A percentile compares a stretch with the other conserved stretches of the same genome.
phyloP scores from a whole-genome alignment of 2,888 invertebrate genomes.

The Eurytoma adleriae region DNA sequence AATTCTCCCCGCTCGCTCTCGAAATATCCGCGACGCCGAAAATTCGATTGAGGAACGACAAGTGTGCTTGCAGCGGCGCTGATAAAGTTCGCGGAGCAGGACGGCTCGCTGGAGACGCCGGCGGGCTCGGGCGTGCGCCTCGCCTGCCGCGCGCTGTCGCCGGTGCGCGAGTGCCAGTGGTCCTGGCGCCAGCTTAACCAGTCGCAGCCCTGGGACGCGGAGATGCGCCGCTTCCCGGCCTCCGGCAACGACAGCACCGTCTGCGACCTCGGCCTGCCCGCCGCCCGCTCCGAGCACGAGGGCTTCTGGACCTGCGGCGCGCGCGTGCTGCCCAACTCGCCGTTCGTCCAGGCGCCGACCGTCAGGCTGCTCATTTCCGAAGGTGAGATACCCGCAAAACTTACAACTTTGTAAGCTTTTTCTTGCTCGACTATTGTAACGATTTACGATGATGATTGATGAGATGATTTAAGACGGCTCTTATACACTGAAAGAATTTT shows the following conservation, averaged over 20 bases:
- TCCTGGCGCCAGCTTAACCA: constrained; percentile 73
- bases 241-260: constrained; percentile 70
- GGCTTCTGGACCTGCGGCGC: constrained; percentile 74
- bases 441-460: too few relatives aligned
- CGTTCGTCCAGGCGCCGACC: constrained; percentile 68
- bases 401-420: too few relatives aligned
- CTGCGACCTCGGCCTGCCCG: constrained; percentile 72
- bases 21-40: too few relatives aligned
- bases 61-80: constrained; percentile 59
- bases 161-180: constrained; percentile 73
- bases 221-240: constrained; percentile 70
- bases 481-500: too few relatives aligned
- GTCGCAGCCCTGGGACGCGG: constrained; percentile 71
- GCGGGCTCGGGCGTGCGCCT: constrained; percentile 70
- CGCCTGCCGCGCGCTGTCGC: constrained; percentile 66
- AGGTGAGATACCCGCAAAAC: constrained; percentile 66
- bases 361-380: constrained; percentile 70
- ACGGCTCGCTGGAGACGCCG: constrained; percentile 67
- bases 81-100: constrained; percentile 66
- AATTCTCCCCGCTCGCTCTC: too few relatives aligned
- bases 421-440: too few relatives aligned
- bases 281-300: constrained; percentile 71
- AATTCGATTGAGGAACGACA: too few relatives aligned
- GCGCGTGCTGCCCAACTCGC: constrained; percentile 64
- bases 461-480: too few relatives aligned